A percentile compares a stretch with the other conserved stretches of the same genome.
Evolutionary conservation across 2,113 vertebrate species (phyloP).

Genomic region (Neodontobutis hainanensis): DNA sequence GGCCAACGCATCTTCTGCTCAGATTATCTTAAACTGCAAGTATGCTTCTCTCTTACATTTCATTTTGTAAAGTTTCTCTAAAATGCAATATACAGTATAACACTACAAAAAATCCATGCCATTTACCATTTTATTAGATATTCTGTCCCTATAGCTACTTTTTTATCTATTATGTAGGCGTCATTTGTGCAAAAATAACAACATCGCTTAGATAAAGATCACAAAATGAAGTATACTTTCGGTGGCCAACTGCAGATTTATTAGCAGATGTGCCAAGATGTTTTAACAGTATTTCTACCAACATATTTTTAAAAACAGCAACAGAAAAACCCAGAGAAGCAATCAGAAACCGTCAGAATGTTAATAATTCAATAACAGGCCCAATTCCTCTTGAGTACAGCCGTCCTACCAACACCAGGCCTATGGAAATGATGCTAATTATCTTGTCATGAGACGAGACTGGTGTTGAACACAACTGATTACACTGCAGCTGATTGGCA

Average conservation of each 20-base stretch:
- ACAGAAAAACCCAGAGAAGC: constrained; percentile 1
- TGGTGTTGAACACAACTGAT: constrained; percentile 61
- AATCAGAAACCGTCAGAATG: not conserved
- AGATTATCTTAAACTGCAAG: too few species aligned
- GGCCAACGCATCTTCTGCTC: not conserved
- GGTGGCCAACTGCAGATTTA: not conserved
- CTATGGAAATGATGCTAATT: constrained; percentile 61
- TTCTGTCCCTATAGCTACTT: too few species aligned
- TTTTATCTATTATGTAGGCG: too few species aligned
- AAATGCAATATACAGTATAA: too few species aligned
- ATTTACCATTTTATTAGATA: too few species aligned
- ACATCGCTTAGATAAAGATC: too few species aligned
- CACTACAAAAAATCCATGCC: too few species aligned
- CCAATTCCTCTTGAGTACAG: constrained; percentile 24
- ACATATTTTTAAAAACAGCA: constrained; percentile 12
- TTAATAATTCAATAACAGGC: constrained; percentile 17
- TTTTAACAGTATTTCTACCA: constrained; percentile 4
- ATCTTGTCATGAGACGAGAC: constrained; percentile 67
- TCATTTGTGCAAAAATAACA: too few species aligned
- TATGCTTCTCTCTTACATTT: too few species aligned
- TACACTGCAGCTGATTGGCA: constrained; percentile 60
- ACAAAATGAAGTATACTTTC: too few species aligned
- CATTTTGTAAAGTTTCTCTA: too few species aligned
- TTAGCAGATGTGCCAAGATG: not conserved
- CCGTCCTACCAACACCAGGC: constrained; percentile 12